Conservation (phyloP, 2,113 vertebrate genomes). For the Zosterops pallidus region DNA sequence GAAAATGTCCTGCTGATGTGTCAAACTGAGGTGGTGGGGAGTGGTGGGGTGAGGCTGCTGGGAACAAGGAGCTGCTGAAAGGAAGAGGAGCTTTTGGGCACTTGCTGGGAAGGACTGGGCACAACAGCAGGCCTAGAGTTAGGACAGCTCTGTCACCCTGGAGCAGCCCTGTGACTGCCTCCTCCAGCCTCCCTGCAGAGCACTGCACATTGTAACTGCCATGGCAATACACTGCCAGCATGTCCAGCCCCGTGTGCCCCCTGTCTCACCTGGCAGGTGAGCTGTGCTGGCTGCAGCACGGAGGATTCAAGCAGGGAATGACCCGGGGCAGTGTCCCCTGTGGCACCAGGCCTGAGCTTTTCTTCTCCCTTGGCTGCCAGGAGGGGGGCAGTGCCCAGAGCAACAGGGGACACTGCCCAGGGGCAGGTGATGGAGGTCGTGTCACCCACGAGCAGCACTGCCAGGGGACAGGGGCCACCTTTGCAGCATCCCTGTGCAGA, state of each 20-base stretch:
- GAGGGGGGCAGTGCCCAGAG: not conserved
- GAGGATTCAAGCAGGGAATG: not conserved
- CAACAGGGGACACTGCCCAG: not conserved
- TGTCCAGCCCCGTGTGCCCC: not conserved
- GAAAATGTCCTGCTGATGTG: not conserved
- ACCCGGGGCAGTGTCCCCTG: not conserved
- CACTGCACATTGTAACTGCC: conserved; percentile 57
- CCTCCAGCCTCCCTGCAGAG: not conserved
- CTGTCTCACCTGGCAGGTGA: not conserved
- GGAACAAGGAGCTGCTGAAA: not conserved
- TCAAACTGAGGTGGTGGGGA: not conserved
- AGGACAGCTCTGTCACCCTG: not conserved
- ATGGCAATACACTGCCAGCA: conserved; percentile 68
- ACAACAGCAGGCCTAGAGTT: not conserved
- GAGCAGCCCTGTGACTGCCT: not conserved
- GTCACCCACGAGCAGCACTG: not conserved
- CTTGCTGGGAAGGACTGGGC: not conserved
- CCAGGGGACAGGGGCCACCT: not conserved
- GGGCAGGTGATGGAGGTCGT: not conserved
- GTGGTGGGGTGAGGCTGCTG: rapidly evolving
- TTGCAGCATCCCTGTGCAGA: rapidly evolving
- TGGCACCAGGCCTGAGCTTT: not conserved
- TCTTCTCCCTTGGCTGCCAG: not conserved
- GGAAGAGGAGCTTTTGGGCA: not conserved
- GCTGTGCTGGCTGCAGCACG: not conserved